A percentile compares a stretch with the other conserved stretches of the same genome.
Conservation (phyloP, 2,888 invertebrate species). For the Scaeva pyrastri region DNA sequence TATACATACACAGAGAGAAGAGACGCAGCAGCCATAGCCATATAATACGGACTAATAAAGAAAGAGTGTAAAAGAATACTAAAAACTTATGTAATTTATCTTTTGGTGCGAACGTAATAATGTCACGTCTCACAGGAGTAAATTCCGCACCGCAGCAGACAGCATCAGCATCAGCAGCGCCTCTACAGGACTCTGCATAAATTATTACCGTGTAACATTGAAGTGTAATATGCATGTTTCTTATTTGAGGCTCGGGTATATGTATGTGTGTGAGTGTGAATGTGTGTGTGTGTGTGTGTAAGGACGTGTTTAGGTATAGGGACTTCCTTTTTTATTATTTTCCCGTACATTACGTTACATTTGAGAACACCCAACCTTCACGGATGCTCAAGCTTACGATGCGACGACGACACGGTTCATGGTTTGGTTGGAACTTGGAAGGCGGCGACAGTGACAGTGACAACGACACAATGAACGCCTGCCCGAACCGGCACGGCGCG, state of each 20-base stretch:
- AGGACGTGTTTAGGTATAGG: background rate
- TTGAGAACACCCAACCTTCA: constrained; percentile 37
- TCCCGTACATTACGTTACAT: constrained; percentile 31
- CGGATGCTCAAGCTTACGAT: constrained; percentile 15
- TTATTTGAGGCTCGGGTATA: constrained; percentile 4
- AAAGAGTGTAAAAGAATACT: constrained; percentile 47
- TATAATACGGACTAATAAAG: constrained; percentile 46
- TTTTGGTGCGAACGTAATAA: constrained; percentile 62
- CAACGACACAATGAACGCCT: too few relatives aligned
- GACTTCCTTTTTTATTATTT: constrained; percentile 16
- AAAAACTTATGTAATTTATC: constrained; percentile 62
- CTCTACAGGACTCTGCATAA: constrained; percentile 57
- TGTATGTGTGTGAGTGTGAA: background rate
- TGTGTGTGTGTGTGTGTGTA: background rate
- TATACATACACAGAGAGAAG: background rate
- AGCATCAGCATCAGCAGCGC: too few relatives aligned
- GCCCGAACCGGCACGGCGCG: too few relatives aligned
- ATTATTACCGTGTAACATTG: constrained; percentile 47
- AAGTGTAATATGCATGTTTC: constrained; percentile 33
- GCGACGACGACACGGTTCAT: too few relatives aligned
- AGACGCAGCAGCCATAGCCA: background rate
- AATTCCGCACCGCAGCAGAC: constrained; percentile 54
- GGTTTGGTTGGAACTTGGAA: too few relatives aligned
- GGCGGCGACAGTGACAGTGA: too few relatives aligned
- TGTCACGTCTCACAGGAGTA: constrained; percentile 63